Evolutionary conservation across 1,140 invertebrate species (phyloP), one percentile per base, ranked within the genome.

Genomic region (Cydia amplana): DNA sequence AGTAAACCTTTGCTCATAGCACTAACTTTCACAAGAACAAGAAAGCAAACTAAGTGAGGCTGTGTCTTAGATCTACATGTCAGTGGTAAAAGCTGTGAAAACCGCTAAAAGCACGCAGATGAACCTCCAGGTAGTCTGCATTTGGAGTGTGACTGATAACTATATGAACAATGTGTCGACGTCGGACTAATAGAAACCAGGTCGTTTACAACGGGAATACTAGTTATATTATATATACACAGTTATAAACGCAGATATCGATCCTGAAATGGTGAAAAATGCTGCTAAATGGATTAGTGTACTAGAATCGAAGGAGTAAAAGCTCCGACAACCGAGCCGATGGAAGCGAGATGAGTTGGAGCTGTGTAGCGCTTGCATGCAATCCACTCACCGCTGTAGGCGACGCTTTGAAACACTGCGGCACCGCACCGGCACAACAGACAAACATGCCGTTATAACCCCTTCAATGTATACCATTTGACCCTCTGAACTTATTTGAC

Each of bases 371-470:
- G 83, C 82, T 78, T 85, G 77, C 90, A 92, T 90, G 88, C 88
- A 87, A 82, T 85, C 93, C 94, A 96, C 96, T 97, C 97, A 97
- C 97, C 97, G 93, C 96, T 97, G 94, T 97, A 97, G 94, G 97
- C 97, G 96, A 97, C 96, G 94, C 96, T 97, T 96, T 97, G 97
- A 96, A 97, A 97, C 96, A 97, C 96, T 97, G 95, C 94, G 93
- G 85, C 85, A 85, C 88, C 86, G 89, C 89, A 91, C 90, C 91
- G 87, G 80, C 86, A 90, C 84, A 91, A 92, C 89, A 92, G 87
- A 93, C 85, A 93, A 92, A 93, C 91, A 93, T 91, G 91, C 91
- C 86, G 81, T 91, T 92, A 89, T 85, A 88, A 83, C 81, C 86
- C 88, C 81, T 43, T 78, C 76, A 80, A 74, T 70, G 77, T 43